phyloP scores from a whole-genome alignment of 2,113 vertebrate species.

The Gulo gulo region DNA sequence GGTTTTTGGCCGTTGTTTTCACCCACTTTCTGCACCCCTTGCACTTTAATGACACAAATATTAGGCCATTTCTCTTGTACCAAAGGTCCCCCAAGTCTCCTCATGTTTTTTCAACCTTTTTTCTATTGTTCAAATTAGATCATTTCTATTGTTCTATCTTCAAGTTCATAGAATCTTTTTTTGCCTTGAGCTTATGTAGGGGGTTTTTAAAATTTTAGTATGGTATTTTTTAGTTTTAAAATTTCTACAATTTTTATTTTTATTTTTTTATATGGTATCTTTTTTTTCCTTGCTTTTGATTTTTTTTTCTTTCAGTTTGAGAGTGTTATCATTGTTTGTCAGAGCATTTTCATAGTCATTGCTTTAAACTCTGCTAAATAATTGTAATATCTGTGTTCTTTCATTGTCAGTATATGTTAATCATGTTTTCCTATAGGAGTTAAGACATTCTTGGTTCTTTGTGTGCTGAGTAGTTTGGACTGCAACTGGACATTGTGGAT shows the following conservation, averaged over 20 bases:
- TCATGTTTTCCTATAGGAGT: not conserved
- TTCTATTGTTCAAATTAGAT: not conserved
- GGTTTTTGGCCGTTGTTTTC: not conserved
- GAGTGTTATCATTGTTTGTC: not conserved
- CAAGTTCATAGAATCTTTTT: not conserved
- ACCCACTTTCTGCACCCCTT: not conserved
- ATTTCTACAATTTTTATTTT: not conserved
- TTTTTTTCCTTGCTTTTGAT: not conserved
- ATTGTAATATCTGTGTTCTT: not conserved
- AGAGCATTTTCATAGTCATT: not conserved
- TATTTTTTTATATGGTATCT: not conserved
- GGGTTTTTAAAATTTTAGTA: not conserved
- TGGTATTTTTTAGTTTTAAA: not conserved
- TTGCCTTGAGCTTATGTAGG: not conserved
- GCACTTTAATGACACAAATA: not conserved
- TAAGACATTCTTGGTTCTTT: not conserved
- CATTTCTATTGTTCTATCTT: not conserved
- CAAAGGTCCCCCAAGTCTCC: no score
- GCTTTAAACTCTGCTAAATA: not conserved
- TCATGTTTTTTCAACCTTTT: not conserved
- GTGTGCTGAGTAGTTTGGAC: not conserved
- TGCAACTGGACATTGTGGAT: not conserved
- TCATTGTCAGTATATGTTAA: not conserved
- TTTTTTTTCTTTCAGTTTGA: not conserved
- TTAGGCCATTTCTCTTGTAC: not conserved